A percentile compares a stretch with the other conserved stretches of the same genome.
Conservation (phyloP, 2,113 vertebrate genomes). For the Epinephelus moara region DNA sequence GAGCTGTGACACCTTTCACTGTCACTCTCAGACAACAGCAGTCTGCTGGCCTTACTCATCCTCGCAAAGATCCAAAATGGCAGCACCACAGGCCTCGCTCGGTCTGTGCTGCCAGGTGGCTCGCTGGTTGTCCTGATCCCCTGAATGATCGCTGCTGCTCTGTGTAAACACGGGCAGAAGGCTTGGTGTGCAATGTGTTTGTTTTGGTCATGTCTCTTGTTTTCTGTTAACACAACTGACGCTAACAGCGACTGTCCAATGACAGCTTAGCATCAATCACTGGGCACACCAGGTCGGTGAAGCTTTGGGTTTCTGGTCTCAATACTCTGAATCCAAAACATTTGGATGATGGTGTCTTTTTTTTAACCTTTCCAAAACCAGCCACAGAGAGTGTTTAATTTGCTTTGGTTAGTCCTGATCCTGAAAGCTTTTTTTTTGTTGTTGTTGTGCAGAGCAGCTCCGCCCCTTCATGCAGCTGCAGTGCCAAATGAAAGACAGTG, state of each 20-base stretch:
- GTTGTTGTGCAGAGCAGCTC: no score
- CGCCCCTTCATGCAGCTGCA: no score
- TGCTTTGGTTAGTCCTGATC: no score
- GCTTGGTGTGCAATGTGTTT: constrained; percentile 1
- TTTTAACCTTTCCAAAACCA: no score
- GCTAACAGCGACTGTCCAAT: background rate
- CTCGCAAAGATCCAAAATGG: constrained; percentile 31
- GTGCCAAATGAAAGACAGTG: no score
- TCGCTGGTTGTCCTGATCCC: constrained; percentile 11
- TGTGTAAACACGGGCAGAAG: constrained; percentile 3
- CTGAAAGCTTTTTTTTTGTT: no score
- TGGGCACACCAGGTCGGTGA: background rate
- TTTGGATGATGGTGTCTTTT: background rate
- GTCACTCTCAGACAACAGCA: constrained; percentile 46
- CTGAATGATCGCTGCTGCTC: constrained; percentile 1
- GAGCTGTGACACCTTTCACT: constrained; percentile 48
- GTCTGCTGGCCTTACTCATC: constrained; percentile 40
- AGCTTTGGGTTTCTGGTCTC: background rate
- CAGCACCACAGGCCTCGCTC: constrained; percentile 20
- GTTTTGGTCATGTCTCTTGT: background rate
- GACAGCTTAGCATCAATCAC: background rate
- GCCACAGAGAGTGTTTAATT: no score
- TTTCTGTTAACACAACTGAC: background rate
- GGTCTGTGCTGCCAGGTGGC: constrained; percentile 25
- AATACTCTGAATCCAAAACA: background rate